Conservation (phyloP, 1,140 invertebrate species). For the Saxidomus purpurata region DNA sequence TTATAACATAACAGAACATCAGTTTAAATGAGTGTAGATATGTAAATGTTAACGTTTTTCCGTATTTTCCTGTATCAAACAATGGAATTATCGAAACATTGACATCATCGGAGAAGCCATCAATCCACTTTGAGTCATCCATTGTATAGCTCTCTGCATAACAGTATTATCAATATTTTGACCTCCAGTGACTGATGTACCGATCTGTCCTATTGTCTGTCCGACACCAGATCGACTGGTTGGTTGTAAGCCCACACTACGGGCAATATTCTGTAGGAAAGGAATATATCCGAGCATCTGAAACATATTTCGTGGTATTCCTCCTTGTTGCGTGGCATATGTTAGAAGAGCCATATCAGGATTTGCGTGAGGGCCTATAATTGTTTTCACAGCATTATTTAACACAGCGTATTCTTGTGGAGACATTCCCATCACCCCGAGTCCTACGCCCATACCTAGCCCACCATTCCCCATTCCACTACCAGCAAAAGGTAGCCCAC, state of each 20-base stretch:
- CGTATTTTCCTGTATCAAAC: too few species aligned
- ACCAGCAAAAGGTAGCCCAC: not conserved
- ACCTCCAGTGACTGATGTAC: not conserved
- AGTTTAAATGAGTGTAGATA: too few species aligned
- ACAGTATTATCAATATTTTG: not conserved
- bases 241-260: not conserved
- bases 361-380: not conserved
- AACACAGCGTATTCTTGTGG: not conserved
- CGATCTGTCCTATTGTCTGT: too few species aligned
- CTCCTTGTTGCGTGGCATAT: not conserved
- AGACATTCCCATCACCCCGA: not conserved
- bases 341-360: not conserved
- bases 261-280: not conserved
- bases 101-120: too few species aligned
- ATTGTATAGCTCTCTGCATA: not conserved
- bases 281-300: not conserved
- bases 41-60: too few species aligned
- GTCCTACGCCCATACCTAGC: not conserved
- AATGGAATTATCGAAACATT: too few species aligned
- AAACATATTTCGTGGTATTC: not conserved
- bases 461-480: not conserved
- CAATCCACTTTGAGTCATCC: not conserved
- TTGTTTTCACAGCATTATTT: not conserved
- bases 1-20: too few species aligned
- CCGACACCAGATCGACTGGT: not conserved